Evolutionary conservation across 2,888 invertebrate genomes (phyloP).

Genomic region (Odontothrips loti): DNA sequence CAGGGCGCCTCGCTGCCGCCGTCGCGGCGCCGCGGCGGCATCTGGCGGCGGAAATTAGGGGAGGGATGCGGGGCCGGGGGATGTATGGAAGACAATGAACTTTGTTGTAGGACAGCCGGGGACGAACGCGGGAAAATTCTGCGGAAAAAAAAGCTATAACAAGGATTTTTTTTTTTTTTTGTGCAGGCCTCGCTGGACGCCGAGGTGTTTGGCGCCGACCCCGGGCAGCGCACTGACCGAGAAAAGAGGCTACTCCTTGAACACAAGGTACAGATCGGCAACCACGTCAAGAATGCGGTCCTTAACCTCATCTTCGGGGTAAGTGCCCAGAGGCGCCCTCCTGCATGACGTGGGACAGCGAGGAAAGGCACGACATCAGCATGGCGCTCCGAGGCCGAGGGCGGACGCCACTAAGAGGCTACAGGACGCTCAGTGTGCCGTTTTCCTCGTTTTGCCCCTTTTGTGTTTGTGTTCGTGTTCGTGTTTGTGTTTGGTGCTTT

Average conservation of each 20-base stretch:
- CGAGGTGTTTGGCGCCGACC: constrained; percentile 18
- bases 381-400: background rate
- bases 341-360: too few species aligned
- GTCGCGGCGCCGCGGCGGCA: too few species aligned
- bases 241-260: constrained; percentile 57
- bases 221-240: constrained; percentile 51
- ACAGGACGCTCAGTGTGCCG: background rate
- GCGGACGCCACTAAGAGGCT: too few species aligned
- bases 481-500: too few species aligned
- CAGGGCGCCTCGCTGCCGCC: too few species aligned
- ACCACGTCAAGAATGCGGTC: constrained; percentile 73
- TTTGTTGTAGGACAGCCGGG: too few species aligned
- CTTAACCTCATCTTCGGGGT: constrained; percentile 80
- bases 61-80: too few species aligned
- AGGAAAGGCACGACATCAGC: background rate
- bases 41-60: too few species aligned
- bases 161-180: background rate
- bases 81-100: too few species aligned
- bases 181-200: constrained; percentile 4
- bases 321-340: constrained; percentile 48
- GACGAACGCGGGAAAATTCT: too few species aligned
- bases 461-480: background rate
- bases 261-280: constrained; percentile 59
- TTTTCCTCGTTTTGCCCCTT: background rate
- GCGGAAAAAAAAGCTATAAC: too few species aligned